Conservation (phyloP, 2,113 vertebrate species). For the Vireo altiloquus region DNA sequence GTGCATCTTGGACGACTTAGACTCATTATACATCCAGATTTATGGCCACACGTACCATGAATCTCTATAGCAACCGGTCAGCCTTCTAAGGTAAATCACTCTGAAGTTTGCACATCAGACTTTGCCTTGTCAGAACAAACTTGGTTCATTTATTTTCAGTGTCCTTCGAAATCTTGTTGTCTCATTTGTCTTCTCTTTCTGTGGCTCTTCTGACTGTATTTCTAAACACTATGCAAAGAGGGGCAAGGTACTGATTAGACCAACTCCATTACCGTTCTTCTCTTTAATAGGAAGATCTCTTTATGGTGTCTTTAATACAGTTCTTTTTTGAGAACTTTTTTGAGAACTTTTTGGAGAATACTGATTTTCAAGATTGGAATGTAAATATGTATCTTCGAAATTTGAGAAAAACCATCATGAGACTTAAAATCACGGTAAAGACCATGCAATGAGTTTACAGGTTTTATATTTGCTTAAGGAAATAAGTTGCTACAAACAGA, state of each 20-base stretch:
- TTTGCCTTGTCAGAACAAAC: background rate
- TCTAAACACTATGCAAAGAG: background rate
- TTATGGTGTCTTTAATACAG: background rate
- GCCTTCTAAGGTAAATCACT: background rate
- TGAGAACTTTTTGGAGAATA: background rate
- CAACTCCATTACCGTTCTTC: background rate
- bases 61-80: background rate
- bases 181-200: background rate
- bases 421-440: background rate
- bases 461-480: background rate
- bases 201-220: background rate
- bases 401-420: background rate
- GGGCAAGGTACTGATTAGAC: background rate
- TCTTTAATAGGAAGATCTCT: background rate
- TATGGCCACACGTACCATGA: background rate
- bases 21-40: background rate
- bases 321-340: background rate
- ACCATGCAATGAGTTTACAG: background rate
- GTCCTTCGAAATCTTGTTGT: background rate
- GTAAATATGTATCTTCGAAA: background rate
- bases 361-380: background rate
- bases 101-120: background rate
- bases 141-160: background rate
- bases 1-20: background rate
- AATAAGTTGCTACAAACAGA: background rate